Evolutionary conservation across 2,113 vertebrate genomes (phyloP), one percentile per base, ranked within the genome.

Genomic region (Callospermophilus lateralis): DNA sequence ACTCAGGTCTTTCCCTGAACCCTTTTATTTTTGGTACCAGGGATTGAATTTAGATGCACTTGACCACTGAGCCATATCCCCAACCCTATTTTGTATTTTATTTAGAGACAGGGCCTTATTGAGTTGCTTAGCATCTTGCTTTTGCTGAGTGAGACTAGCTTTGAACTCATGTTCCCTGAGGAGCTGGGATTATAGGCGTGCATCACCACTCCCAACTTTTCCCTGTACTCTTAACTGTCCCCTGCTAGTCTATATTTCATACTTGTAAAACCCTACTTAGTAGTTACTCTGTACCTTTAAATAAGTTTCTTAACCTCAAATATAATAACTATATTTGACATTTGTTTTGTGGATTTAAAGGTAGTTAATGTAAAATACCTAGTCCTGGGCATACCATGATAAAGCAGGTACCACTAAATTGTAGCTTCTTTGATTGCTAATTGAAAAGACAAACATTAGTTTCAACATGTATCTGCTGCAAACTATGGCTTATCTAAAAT

Each of bases 331-430:
- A 76, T 4, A 15, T 65, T 88, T 45, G 74, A 84, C 16, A 91
- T 80, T 9, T 72, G 42, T 70, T 91, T 74, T 80, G 32, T 81
- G 22, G 30, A 79, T 89, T 93, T 92, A 70, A 61, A 95, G 51
- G 67, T 7, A 37, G 73, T 81, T 67, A 70, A 70, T n/a, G 6
- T 61, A 84, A 89, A 88, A 55, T 22, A 28, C 10, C 63, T 15
- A 53, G 37, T 30, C 12, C 30, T 34, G 10, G 5, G 2, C 8
- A 37, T 45, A 77, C 42, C 74, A 84, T 48, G 19, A 65, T 67
- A 77, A 83, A 83, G 32, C 19, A 89, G 30, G 5, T 28, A 32
- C 74, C 19, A 80, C 30, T 65, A 74, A 88, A 89, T 11, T 74
- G 12, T 55, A 80, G 58, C 39, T 88, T 83, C 91, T 80, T 76